Conservation (phyloP, 1,140 invertebrate genomes). For the Calephelis nemesis region DNA sequence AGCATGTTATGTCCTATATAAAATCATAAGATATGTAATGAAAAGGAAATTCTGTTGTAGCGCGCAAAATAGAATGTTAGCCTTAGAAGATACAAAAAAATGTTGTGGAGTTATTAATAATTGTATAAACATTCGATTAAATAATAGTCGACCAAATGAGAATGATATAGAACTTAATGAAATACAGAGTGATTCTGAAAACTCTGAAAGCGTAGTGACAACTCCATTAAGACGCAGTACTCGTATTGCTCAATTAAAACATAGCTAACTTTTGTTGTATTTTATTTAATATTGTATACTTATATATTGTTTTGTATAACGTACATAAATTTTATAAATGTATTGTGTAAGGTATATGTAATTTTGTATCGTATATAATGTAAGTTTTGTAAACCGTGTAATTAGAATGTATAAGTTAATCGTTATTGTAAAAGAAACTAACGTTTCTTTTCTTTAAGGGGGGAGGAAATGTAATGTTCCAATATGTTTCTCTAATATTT, state of each 20-base stretch:
- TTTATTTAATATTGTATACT: too few species aligned
- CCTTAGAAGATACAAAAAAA: background rate
- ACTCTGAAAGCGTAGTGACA: background rate
- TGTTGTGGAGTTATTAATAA: background rate
- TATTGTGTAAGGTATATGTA: too few species aligned
- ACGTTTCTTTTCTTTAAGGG: too few species aligned
- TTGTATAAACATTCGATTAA: background rate
- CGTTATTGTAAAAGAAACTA: too few species aligned
- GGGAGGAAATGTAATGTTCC: too few species aligned
- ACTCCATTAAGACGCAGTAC: background rate
- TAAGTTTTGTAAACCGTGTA: too few species aligned
- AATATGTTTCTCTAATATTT: too few species aligned
- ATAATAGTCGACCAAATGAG: background rate
- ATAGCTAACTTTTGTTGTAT: too few species aligned
- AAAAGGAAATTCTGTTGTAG: slow-evolving; percentile 31
- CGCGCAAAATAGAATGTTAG: slow-evolving; percentile 16
- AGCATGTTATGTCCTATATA: slow-evolving; percentile 25
- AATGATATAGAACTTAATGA: background rate
- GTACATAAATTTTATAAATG: too few species aligned
- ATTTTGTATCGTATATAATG: too few species aligned
- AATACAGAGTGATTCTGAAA: background rate
- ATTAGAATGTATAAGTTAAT: too few species aligned
- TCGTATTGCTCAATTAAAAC: background rate
- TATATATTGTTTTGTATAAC: too few species aligned
- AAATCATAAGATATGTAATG: slow-evolving; percentile 28